Evolutionary conservation across 1,140 invertebrate species (phyloP), one percentile per base, ranked within the genome.

Genomic region (Habropoda laboriosa): DNA sequence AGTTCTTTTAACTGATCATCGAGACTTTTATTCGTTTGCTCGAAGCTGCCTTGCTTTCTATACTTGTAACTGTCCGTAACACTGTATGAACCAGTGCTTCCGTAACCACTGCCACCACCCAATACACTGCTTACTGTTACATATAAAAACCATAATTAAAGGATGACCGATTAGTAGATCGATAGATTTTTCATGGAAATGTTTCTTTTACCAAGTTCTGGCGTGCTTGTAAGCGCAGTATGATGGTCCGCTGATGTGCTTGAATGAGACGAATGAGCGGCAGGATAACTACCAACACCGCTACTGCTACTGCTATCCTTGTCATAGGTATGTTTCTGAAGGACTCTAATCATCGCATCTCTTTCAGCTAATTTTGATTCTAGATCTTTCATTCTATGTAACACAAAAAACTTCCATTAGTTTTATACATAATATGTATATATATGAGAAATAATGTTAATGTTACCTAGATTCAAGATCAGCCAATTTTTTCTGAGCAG

Each of bases 321-420:
- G 77, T 95, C 95, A 49, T 95, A 95, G 2, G 95, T 96, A 88
- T 96, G 96, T 84, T 97, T 96, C 89, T 98, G 97, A 24, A 98
- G 93, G 5, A 98, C 97, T 82, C 96, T 95, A 80, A 98, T 97
- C 96, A 98, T 98, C 0, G 97, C 97, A 91, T 98, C 97, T 81
- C 96, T 95, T 91, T 98, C 97, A 0, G 96, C 96, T 68, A 98
- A 93, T 89, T 97, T 97, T 1, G 97, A 97, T 92, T 98, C 97
- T 55, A 98, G 90, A 92, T 97, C 96, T 93, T 97, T 97, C 72
- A 98, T 94, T 90, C 97, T 97, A n/a, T n/a, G 86, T 8, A 89
- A 89, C 82, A 80, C 77, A 76, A 72, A 68, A 55, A 53, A 66
- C 0, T 5, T 2, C 12, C 18, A 6, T 49, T 21, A 49, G n/a